Percentiles rank a stretch among this genome's conserved stretches.
phyloP scores from a whole-genome alignment of 2,113 vertebrate species.

The Calyptommatus sinebrachiatus region DNA sequence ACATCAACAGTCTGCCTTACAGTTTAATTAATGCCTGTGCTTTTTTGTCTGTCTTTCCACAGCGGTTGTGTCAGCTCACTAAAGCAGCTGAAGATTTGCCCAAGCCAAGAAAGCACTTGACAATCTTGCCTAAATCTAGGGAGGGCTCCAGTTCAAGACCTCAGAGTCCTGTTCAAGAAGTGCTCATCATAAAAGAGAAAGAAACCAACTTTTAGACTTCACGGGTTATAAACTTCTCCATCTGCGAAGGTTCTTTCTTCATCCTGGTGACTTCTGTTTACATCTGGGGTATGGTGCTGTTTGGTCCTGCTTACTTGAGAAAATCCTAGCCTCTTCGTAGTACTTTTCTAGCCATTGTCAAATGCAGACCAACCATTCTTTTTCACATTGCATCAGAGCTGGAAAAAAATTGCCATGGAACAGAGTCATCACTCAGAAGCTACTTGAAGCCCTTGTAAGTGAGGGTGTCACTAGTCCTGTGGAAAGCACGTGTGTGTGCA shows the following conservation, averaged over 20 bases:
- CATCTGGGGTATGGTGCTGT: background rate
- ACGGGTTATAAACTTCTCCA: background rate
- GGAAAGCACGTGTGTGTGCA: background rate
- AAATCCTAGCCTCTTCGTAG: background rate
- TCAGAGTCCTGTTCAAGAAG: slow-evolving; percentile 35
- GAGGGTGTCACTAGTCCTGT: background rate
- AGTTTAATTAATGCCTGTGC: slow-evolving; percentile 42
- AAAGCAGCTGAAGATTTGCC: slow-evolving; percentile 69
- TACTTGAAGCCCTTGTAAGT: background rate
- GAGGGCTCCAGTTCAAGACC: background rate
- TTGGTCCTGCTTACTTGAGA: background rate
- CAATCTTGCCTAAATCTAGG: fast-evolving
- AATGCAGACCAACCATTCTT: slow-evolving; percentile 2
- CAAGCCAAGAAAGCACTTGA: slow-evolving; percentile 36
- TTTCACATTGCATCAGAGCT: background rate
- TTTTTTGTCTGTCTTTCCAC: slow-evolving; percentile 29
- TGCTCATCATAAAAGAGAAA: slow-evolving; percentile 62
- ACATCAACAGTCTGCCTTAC: slow-evolving; percentile 21
- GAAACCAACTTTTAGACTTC: slow-evolving; percentile 69
- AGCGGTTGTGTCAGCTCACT: slow-evolving; percentile 70
- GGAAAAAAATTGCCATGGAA: background rate
- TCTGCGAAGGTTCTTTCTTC: background rate
- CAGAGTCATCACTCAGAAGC: background rate
- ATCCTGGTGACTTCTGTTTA: slow-evolving; percentile 33
- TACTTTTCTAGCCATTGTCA: background rate